phyloP scores from a whole-genome alignment of 2,888 invertebrate species.

The Chrysodeixis includens region DNA sequence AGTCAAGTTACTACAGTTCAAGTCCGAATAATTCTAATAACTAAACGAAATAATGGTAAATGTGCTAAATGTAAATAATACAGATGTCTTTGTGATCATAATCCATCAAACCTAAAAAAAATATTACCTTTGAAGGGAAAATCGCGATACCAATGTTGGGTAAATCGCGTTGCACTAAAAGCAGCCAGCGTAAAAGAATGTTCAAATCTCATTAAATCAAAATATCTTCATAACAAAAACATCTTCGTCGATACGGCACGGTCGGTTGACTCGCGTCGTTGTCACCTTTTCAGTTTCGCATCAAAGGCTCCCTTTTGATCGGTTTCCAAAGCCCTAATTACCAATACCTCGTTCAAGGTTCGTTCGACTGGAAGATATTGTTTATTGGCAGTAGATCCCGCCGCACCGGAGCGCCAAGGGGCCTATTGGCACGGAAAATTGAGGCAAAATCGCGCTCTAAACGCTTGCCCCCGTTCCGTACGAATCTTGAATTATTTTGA shows the following conservation, averaged over 20 bases:
- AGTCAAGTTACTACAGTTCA: too few species aligned
- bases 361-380: slow-evolving; percentile 86
- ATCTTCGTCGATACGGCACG: slow-evolving; percentile 58
- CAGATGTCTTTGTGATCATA: too few species aligned
- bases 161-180: not conserved
- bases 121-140: too few species aligned
- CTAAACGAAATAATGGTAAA: too few species aligned
- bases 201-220: slow-evolving; percentile 21
- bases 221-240: slow-evolving; percentile 40
- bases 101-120: too few species aligned
- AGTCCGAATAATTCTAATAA: too few species aligned
- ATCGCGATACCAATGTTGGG: too few species aligned
- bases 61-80: too few species aligned
- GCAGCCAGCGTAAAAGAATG: not conserved
- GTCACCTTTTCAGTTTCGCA: slow-evolving; percentile 84
- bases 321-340: slow-evolving; percentile 86
- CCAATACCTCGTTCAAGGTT: slow-evolving; percentile 79
- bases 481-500: slow-evolving; percentile 67
- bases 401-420: slow-evolving; percentile 68
- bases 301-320: slow-evolving; percentile 85
- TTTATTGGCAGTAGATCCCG: slow-evolving; percentile 85
- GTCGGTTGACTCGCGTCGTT: slow-evolving; percentile 70
- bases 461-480: slow-evolving; percentile 65
- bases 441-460: slow-evolving; percentile 78
- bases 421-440: slow-evolving; percentile 85